Percentiles rank a stretch among this genome's conserved stretches.
Evolutionary conservation across 2,888 invertebrate genomes (phyloP).

Genomic region (Timema cristinae): DNA sequence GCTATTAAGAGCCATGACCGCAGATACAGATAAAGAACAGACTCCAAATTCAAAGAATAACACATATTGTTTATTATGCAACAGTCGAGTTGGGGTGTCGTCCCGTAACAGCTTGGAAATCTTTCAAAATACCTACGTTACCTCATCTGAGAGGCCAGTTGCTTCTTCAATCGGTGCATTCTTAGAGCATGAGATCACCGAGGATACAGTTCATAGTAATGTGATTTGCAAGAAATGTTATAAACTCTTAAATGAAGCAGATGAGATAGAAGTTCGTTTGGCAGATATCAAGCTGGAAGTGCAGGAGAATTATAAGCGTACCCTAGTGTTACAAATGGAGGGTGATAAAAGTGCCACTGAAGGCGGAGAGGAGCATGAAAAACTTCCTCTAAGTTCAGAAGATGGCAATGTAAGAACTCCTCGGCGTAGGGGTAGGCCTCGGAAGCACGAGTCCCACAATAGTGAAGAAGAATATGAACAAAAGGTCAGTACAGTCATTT

Average conservation of each 20-base stretch:
- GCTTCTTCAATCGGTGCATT: constrained; percentile 47
- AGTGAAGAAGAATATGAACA: constrained; percentile 36
- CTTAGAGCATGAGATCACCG: constrained; percentile 49
- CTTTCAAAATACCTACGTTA: constrained; percentile 43
- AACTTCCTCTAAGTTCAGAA: constrained; percentile 28
- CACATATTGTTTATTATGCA: constrained; percentile 59
- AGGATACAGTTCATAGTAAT: constrained; percentile 49
- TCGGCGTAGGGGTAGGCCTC: background rate
- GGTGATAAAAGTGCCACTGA: constrained; percentile 26
- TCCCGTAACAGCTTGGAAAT: constrained; percentile 53
- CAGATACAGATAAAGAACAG: constrained; percentile 39
- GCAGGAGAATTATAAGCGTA: constrained; percentile 50
- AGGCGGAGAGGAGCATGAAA: constrained; percentile 26
- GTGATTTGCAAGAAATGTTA: constrained; percentile 65
- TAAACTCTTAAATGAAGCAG: constrained; percentile 55
- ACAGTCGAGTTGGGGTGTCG: constrained; percentile 52
- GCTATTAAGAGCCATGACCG: constrained; percentile 37
- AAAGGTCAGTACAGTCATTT: constrained; percentile 33
- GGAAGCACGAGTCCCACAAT: constrained; percentile 22
- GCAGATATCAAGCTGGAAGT: constrained; percentile 52
- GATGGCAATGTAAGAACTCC: constrained; percentile 24
- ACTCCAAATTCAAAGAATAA: constrained; percentile 22
- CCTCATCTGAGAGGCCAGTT: constrained; percentile 43
- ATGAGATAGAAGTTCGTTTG: constrained; percentile 43
- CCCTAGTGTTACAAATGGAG: constrained; percentile 37